Conservation (phyloP, 2,797 vertebrate genomes). For the Otolemur crassicaudatus region DNA sequence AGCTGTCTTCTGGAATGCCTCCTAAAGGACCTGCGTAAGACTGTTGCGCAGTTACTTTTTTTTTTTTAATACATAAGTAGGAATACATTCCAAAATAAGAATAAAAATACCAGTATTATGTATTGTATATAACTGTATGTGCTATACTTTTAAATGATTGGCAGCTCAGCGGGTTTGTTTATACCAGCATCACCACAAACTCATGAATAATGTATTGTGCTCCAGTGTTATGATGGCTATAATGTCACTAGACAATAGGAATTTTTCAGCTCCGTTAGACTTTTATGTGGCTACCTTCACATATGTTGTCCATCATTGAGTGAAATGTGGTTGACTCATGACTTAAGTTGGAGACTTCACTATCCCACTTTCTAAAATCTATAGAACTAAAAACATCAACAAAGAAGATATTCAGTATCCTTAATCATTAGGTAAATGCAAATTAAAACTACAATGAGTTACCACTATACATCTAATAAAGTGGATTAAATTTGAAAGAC, state of each 20-base stretch:
- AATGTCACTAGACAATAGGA: neutral
- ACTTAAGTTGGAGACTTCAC: neutral
- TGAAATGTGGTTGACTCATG: neutral
- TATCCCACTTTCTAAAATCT: neutral
- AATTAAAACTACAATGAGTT: conserved; percentile 1
- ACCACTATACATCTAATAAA: neutral
- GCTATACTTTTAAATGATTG: neutral
- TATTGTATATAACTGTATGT: neutral
- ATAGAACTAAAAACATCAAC: neutral
- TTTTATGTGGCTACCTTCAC: neutral
- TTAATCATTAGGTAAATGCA: conserved; percentile 26
- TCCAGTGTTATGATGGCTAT: neutral
- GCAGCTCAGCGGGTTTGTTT: neutral
- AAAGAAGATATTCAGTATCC: neutral
- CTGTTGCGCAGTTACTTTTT: neutral
- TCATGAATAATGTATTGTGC: neutral
- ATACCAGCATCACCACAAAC: neutral
- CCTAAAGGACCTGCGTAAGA: neutral
- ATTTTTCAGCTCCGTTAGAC: neutral
- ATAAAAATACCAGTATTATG: neutral
- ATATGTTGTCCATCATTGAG: neutral
- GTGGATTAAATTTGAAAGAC: conserved; percentile 39
- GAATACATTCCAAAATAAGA: neutral
- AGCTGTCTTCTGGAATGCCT: neutral
- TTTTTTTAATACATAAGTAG: neutral